phyloP scores from a whole-genome alignment of 2,797 vertebrate genomes.

The Thalassophryne amazonica region DNA sequence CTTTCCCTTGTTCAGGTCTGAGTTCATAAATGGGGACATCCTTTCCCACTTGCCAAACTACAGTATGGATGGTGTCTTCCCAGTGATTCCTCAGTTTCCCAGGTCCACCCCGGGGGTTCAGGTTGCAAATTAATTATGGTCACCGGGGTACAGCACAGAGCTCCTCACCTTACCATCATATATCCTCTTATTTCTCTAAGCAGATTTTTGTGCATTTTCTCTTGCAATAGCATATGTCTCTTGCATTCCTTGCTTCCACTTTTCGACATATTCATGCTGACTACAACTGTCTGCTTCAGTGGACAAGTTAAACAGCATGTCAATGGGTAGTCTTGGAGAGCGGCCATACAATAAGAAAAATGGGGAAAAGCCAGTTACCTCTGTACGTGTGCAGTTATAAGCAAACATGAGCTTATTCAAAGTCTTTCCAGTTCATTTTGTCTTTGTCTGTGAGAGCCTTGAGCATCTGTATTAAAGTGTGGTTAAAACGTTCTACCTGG shows the following conservation, averaged over 20 bases:
- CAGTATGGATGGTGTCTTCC: too few species aligned
- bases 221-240: neutral
- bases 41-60: neutral
- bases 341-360: neutral
- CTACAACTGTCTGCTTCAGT: neutral
- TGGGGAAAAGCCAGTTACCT: neutral
- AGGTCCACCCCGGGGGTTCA: neutral
- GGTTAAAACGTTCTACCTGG: neutral
- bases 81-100: neutral
- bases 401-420: neutral
- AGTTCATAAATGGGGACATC: neutral
- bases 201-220: neutral
- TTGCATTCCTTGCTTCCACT: neutral
- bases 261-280: neutral
- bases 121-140: neutral
- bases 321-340: neutral
- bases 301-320: neutral
- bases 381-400: neutral
- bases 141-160: neutral
- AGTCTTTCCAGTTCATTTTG: conserved; percentile 4
- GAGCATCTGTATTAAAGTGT: neutral
- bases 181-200: neutral
- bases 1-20: neutral
- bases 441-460: neutral
- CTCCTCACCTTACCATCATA: neutral